Evolutionary conservation across 92 coral and sea anemone genomes (phyloP), one percentile per base, ranked within the genome.

Genomic region (Hydrozoanthus gracilis): DNA sequence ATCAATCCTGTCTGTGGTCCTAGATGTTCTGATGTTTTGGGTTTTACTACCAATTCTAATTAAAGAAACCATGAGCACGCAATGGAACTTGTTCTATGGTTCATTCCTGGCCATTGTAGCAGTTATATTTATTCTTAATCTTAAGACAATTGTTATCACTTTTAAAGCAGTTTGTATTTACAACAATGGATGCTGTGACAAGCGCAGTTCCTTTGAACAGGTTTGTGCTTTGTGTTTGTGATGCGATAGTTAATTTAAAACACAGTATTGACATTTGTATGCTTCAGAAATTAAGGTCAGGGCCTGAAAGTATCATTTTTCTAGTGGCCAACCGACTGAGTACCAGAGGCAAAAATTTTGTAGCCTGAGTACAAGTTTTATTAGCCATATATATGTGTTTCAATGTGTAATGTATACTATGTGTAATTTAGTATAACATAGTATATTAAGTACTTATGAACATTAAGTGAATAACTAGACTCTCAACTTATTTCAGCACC

Each of bases 1-100:
- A 7, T 94, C 95, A 35, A 45, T 82, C 51, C 82, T 94, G 48
- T 65, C 90, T 15, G 71, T 88, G 15, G 89, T 89, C 6, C 82
- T 90, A n/a, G 88, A 88, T 17, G 88, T 90, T 39, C 82, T 94
- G 5, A 91, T 92, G 92, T 94, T 88, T 52, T 92, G 98, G 95
- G 86, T 89, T 35, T 64, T 94, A 9, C 58, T 94, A 52, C 98
- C 98, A 13, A 14, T 90, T 48, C 46, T 94, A 69, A 74, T 92
- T n/a, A 27, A 87, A 7, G 95, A 90, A 15, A 74, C 87, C 4
- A 65, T 82, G 56, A 80, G 18, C 73, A 78, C 87, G 5, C 78
- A 91, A 3, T 94, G 98, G 98, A 94, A 92, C 84, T 88, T 94
- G 44, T 94, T 88, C 66, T 90, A 91, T 90, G 98, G 98, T 4